Evolutionary conservation across 64 coral and sea anemone genomes (phyloP), one percentile per base, ranked within the genome.

Genomic region (Trachythela sp.): DNA sequence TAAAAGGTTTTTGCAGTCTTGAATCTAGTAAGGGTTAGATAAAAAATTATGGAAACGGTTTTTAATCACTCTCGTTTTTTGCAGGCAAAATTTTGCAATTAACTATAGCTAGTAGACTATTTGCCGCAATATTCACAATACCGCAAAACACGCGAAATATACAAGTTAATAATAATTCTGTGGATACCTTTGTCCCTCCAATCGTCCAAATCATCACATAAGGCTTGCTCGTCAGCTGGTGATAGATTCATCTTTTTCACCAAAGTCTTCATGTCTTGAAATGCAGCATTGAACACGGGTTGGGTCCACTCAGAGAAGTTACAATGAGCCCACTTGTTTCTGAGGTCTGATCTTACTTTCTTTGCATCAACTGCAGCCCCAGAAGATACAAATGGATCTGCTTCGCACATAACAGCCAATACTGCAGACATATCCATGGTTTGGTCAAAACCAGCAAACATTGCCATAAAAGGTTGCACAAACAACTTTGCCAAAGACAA

Each of bases 361-460:
- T n/a, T n/a, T n/a, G n/a, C n/a, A n/a, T n/a, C n/a, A n/a, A n/a
- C n/a, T n/a, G n/a, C n/a, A n/a, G n/a, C n/a, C n/a, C n/a, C n/a
- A n/a, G n/a, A n/a, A n/a, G n/a, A n/a, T n/a, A n/a, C n/a, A n/a
- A n/a, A 35, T 52, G 49, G 49, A 52, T 52, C 8, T 15, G 49
- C 49, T 52, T 52, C 49, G 9, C 49, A 52, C 49, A 52, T 52
- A 0, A 52, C 49, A 20, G 9, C 22, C 49, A 52, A 8, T 11
- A 26, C 68, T 2, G 68, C 68, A 29, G 68, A 72, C 10, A 72
- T 14, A 72, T 72, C 68, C 24, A 27, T 31, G 1, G 68, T 72
- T 31, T 72, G n/a, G 29, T 72, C 68, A 72, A 72, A 72, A 72
- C 68, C 68, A 31, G 68, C 29, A 72, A 72, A 72, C 68, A 2